phyloP scores from a whole-genome alignment of 2,113 vertebrate genomes.

The Percina caprodes region DNA sequence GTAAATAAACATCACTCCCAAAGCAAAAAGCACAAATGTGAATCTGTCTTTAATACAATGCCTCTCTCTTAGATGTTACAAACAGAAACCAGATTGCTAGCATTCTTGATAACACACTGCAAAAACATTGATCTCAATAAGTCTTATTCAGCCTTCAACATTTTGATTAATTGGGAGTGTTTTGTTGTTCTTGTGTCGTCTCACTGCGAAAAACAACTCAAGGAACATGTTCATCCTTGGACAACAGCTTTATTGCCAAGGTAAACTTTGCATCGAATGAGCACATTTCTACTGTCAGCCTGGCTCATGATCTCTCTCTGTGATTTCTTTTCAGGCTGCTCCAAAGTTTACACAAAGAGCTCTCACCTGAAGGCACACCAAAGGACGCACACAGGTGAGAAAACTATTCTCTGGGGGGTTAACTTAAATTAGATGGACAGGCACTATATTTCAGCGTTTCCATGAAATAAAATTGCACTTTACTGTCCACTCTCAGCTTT shows the following conservation, averaged over 20 bases:
- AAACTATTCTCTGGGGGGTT: not conserved
- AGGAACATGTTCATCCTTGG: not conserved
- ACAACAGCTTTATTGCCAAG: not conserved
- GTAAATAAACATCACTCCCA: slow-evolving; percentile 32
- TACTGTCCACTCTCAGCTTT: not conserved
- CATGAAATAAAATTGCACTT: not conserved
- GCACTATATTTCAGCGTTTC: not conserved
- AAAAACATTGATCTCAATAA: not conserved
- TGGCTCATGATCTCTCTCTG: slow-evolving; percentile 20
- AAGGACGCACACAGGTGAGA: slow-evolving; percentile 92
- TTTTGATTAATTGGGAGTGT: not conserved
- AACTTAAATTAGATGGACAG: not conserved
- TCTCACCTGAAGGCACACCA: slow-evolving; percentile 96
- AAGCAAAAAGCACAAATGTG: slow-evolving; percentile 6
- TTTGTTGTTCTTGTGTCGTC: not conserved
- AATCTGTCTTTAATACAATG: not conserved
- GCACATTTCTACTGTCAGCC: not conserved
- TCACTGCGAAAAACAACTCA: not conserved
- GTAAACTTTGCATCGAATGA: not conserved
- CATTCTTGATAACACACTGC: not conserved
- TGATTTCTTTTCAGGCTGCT: slow-evolving; percentile 85
- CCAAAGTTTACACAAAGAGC: slow-evolving; percentile 96
- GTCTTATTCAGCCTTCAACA: not conserved
- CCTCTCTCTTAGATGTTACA: not conserved
- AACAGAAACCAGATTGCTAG: not conserved